These are phyloP conservation scores for Eulemur mongoz DNA, from an alignment of 2,797 vertebrate species.

Conservation along the genomic window DNA sequence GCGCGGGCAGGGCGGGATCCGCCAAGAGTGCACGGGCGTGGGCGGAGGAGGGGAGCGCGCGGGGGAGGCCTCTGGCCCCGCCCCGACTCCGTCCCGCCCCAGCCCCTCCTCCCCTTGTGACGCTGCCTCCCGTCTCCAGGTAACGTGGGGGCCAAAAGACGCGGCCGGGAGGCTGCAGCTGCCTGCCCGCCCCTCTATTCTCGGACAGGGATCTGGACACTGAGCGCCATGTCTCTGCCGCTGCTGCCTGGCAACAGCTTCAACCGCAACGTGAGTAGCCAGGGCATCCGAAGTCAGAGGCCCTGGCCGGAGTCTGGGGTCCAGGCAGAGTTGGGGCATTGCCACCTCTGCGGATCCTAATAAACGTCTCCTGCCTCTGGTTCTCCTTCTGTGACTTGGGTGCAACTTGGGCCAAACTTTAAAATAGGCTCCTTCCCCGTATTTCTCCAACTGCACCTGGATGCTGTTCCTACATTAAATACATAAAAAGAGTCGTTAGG, in stretches of 20 bases:
- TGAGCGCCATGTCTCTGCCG: conserved; percentile 88
- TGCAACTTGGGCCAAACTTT: background rate
- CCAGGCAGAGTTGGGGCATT: background rate
- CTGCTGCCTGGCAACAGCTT: conserved; percentile 86
- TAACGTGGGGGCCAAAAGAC: conserved; percentile 66
- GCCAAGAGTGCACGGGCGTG: fast-evolving
- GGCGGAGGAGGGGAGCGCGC: background rate
- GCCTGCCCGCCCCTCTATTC: background rate
- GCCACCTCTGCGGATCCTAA: background rate
- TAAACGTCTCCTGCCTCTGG: background rate
- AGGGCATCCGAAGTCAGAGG: background rate
- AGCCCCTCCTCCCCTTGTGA: conserved; percentile 17
- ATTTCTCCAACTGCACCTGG: background rate
- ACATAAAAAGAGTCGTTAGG: background rate
- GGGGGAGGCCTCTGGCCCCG: background rate
- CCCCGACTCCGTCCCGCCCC: background rate
- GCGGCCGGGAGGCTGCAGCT: fast-evolving
- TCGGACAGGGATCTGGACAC: background rate
- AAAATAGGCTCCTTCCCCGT: background rate
- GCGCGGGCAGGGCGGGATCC: fast-evolving
- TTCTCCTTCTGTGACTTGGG: background rate
- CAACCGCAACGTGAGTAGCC: conserved; percentile 88
- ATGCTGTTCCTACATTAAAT: background rate
- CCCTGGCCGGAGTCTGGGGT: background rate
- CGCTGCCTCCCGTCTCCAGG: conserved; percentile 64